phyloP scores from a whole-genome alignment of 2,113 vertebrate genomes.

The Calyptomena viridis region DNA sequence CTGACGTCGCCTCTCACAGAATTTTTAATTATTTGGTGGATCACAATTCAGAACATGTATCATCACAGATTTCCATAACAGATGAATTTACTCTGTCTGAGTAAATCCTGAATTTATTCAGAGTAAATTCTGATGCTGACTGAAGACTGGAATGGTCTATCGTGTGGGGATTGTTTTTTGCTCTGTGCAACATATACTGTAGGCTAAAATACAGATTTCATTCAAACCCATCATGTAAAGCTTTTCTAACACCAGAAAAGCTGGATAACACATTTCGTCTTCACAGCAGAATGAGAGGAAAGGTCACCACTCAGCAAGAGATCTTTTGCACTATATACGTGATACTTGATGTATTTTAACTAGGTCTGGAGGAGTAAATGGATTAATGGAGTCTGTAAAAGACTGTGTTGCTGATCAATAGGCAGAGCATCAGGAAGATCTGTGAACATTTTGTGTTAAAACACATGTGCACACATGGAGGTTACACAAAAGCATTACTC shows the following conservation, averaged over 20 bases:
- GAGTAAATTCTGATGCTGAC: not conserved
- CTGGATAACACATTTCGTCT: not conserved
- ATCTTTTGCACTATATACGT: not conserved
- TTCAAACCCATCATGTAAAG: not conserved
- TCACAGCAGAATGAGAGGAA: not conserved
- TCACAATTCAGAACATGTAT: not conserved
- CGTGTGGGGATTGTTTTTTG: not conserved
- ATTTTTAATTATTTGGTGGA: not conserved
- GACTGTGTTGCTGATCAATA: not conserved
- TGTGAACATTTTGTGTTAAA: not conserved
- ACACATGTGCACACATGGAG: accelerated
- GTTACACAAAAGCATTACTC: not conserved
- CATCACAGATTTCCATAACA: not conserved
- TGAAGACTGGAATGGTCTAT: not conserved
- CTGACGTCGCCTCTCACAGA: not conserved
- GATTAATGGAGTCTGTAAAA: not conserved
- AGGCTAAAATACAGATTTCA: not conserved
- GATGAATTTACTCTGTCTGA: not conserved
- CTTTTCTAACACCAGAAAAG: not conserved
- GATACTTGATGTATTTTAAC: not conserved
- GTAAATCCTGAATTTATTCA: not conserved
- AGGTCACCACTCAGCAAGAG: not conserved
- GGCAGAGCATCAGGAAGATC: not conserved
- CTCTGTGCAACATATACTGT: not conserved
- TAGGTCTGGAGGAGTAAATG: not conserved